phyloP scores from a whole-genome alignment of 1,140 invertebrate genomes.

The Cyphomyrmex costatus region DNA sequence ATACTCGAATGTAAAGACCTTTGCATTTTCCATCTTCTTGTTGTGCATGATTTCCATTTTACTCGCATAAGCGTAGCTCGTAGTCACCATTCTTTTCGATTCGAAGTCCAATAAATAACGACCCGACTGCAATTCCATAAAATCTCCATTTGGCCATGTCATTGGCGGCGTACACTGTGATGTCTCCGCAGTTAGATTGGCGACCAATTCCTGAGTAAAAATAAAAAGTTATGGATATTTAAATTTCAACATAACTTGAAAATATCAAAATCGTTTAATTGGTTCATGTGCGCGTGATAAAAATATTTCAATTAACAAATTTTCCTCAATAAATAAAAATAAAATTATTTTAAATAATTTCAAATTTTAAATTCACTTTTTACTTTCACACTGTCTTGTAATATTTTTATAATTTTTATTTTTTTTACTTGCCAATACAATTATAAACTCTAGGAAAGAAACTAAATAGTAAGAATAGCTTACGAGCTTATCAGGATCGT shows the following conservation, averaged over 20 bases:
- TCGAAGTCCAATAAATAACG: slow-evolving; percentile 92
- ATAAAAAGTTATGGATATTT: slow-evolving; percentile 11
- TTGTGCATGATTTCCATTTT: slow-evolving; percentile 94
- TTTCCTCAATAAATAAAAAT: neutral
- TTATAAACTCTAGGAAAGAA: slow-evolving; percentile 25
- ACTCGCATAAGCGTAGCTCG: slow-evolving; percentile 88
- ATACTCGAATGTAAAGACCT: slow-evolving; percentile 95
- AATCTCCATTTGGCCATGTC: slow-evolving; percentile 88
- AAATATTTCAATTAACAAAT: neutral
- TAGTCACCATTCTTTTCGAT: slow-evolving; percentile 87
- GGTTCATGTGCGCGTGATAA: neutral
- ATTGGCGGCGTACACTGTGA: slow-evolving; percentile 88
- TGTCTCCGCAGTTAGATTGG: slow-evolving; percentile 90
- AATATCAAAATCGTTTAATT: neutral
- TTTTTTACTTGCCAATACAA: slow-evolving; percentile 6
- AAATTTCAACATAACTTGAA: neutral
- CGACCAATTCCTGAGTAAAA: slow-evolving; percentile 86
- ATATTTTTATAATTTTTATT: slow-evolving; percentile 16
- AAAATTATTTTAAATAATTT: slow-evolving; percentile 4
- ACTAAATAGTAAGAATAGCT: slow-evolving; percentile 22
- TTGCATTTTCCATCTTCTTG: slow-evolving; percentile 90
- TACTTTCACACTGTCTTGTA: neutral
- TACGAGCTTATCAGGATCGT: slow-evolving; percentile 82
- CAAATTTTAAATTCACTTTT: no score
- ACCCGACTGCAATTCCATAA: slow-evolving; percentile 86